Percentiles rank a stretch among this genome's conserved stretches.
Conservation (phyloP, 2,888 invertebrate species). For the Sphinx pinastri region DNA sequence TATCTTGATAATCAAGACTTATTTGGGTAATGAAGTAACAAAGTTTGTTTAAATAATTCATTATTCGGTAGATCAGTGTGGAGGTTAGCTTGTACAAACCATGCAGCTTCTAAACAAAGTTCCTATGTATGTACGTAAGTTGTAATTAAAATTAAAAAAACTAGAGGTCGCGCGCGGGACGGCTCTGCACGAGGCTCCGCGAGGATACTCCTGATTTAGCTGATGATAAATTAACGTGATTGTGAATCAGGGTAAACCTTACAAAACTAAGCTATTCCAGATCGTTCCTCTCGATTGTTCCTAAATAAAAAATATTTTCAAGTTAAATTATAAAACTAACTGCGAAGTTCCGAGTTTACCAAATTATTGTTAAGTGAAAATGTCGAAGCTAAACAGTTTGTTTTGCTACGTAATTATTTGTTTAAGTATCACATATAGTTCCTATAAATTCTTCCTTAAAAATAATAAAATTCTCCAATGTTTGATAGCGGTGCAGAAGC, state of each 20-base stretch:
- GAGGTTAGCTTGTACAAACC: conserved; percentile 84
- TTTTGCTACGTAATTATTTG: neutral
- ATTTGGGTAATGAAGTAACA: conserved; percentile 67
- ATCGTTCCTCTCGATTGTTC: conserved; percentile 18
- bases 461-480: conserved; percentile 4
- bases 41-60: conserved; percentile 73
- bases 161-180: conserved; percentile 70
- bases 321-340: neutral
- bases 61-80: conserved; percentile 82
- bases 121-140: conserved; percentile 84
- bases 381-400: neutral
- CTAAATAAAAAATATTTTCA: neutral
- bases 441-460: conserved; percentile 53
- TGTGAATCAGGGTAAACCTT: conserved; percentile 73
- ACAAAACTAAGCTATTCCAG: conserved; percentile 42
- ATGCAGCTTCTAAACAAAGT: conserved; percentile 84
- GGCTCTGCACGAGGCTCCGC: conserved; percentile 55
- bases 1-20: conserved; percentile 71
- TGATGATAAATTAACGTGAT: conserved; percentile 63
- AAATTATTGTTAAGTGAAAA: neutral
- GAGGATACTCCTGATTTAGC: conserved; percentile 60
- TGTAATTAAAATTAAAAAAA: conserved; percentile 78
- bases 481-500: neutral
- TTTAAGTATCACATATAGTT: conserved; percentile 44
- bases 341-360: neutral